A percentile compares a stretch with the other conserved stretches of the same genome.
phyloP scores from a whole-genome alignment of 1,140 invertebrate species.

The Orussus abietinus region DNA sequence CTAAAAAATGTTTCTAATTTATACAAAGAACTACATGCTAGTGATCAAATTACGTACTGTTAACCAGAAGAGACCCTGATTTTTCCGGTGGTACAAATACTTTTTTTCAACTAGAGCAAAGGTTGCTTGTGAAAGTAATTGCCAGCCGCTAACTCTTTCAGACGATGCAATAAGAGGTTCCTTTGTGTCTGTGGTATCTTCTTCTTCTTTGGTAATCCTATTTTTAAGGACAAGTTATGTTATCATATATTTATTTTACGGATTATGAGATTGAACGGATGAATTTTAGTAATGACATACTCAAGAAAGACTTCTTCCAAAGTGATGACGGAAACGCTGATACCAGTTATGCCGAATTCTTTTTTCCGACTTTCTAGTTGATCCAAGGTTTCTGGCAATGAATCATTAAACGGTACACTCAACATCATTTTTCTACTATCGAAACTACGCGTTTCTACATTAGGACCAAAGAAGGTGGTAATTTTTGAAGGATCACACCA shows the following conservation, averaged over 20 bases:
- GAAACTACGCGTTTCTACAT: slow-evolving; percentile 30
- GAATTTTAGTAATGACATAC: slow-evolving; percentile 48
- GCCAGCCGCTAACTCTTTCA: slow-evolving; percentile 29
- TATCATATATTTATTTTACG: slow-evolving; percentile 12
- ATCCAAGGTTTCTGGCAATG: slow-evolving; percentile 61
- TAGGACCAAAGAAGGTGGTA: slow-evolving; percentile 28
- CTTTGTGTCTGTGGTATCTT: slow-evolving; percentile 31
- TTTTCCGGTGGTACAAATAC: slow-evolving; percentile 35
- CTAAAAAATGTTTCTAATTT: too few relatives aligned
- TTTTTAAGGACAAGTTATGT: slow-evolving; percentile 8
- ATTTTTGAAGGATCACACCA: slow-evolving; percentile 37
- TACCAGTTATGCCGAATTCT: slow-evolving; percentile 65
- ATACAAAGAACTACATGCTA: neutral
- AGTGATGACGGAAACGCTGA: slow-evolving; percentile 77
- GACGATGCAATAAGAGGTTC: slow-evolving; percentile 21
- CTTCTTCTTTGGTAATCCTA: slow-evolving; percentile 39
- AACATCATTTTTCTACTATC: slow-evolving; percentile 45
- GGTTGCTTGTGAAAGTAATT: slow-evolving; percentile 31
- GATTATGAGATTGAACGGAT: slow-evolving; percentile 3
- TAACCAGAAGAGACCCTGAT: slow-evolving; percentile 30
- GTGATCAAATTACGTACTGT: neutral
- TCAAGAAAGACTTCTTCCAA: slow-evolving; percentile 85
- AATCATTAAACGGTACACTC: slow-evolving; percentile 48
- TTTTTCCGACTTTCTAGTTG: slow-evolving; percentile 60
- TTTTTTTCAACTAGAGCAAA: slow-evolving; percentile 39